Evolutionary conservation across 2,797 vertebrate genomes (phyloP).

Genomic region (Macropus fuliginosus): DNA sequence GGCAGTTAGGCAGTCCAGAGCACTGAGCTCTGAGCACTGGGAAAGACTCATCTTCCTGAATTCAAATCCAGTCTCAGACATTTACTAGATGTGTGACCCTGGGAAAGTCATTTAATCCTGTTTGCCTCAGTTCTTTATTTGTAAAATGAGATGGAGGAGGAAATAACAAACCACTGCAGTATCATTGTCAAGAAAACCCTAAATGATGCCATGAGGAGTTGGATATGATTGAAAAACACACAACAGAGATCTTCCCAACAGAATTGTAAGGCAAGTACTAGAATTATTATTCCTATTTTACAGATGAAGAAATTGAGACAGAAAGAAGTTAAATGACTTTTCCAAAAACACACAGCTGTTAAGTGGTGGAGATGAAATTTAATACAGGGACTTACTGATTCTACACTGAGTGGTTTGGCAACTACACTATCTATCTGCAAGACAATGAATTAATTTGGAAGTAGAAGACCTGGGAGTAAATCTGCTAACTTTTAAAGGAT

Average conservation of each 20-base stretch:
- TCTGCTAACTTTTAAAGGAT: background rate
- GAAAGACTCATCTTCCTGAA: background rate
- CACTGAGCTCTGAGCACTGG: background rate
- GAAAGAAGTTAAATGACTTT: background rate
- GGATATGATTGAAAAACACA: background rate
- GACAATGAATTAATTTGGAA: background rate
- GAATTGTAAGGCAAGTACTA: background rate
- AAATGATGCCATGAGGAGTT: background rate
- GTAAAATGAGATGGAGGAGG: background rate
- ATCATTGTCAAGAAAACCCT: background rate
- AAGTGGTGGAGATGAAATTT: background rate
- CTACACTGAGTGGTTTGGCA: background rate
- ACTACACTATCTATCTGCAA: background rate
- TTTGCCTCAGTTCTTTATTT: background rate
- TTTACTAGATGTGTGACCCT: background rate
- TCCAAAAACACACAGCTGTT: background rate
- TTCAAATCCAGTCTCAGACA: background rate
- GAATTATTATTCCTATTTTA: background rate
- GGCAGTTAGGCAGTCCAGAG: background rate
- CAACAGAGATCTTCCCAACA: background rate
- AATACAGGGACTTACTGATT: background rate
- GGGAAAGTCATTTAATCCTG: background rate
- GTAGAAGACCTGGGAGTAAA: background rate
- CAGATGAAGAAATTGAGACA: background rate
- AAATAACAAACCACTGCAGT: background rate